Evolutionary conservation across 2,888 invertebrate species (phyloP).

Genomic region (Drosophila villosipedis): DNA sequence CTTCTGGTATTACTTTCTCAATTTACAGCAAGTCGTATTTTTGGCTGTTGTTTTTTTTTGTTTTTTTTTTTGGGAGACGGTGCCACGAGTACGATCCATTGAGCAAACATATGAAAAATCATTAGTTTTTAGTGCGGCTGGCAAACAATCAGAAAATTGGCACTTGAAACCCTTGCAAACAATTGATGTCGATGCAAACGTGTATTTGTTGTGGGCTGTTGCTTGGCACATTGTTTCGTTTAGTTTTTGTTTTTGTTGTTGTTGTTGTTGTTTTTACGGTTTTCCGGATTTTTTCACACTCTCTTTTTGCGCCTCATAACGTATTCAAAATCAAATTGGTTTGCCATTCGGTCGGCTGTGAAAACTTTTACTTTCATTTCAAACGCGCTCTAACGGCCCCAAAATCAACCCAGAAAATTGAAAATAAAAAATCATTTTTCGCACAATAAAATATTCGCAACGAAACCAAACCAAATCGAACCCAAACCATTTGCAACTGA

Average conservation of each 20-base stretch:
- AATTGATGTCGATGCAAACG: constrained; percentile 57
- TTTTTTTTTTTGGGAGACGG: too few species aligned
- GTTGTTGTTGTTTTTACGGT: constrained; percentile 52
- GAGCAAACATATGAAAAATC: constrained; percentile 80
- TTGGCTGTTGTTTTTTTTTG: background rate
- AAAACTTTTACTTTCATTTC: constrained; percentile 73
- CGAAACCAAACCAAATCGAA: constrained; percentile 28
- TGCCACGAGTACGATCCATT: constrained; percentile 62
- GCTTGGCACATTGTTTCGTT: constrained; percentile 13
- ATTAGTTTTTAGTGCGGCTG: constrained; percentile 80
- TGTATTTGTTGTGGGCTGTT: constrained; percentile 29
- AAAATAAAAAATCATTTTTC: constrained; percentile 82
- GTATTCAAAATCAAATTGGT: constrained; percentile 81
- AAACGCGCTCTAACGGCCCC: constrained; percentile 37
- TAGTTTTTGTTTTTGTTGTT: constrained; percentile 20
- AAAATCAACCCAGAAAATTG: constrained; percentile 63
- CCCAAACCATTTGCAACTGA: constrained; percentile 8
- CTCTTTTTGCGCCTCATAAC: constrained; percentile 79
- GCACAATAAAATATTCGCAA: constrained; percentile 81
- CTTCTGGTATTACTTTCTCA: constrained; percentile 24
- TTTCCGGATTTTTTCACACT: constrained; percentile 75
- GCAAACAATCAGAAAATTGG: constrained; percentile 80
- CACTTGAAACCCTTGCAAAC: constrained; percentile 66
- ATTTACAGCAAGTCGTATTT: constrained; percentile 47
- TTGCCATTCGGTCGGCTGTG: constrained; percentile 65